A percentile compares a stretch with the other conserved stretches of the same genome.
These are phyloP conservation scores for Circaetus cinerascens DNA, from an alignment of 2,113 vertebrate genomes.

Conservation along the genomic window DNA sequence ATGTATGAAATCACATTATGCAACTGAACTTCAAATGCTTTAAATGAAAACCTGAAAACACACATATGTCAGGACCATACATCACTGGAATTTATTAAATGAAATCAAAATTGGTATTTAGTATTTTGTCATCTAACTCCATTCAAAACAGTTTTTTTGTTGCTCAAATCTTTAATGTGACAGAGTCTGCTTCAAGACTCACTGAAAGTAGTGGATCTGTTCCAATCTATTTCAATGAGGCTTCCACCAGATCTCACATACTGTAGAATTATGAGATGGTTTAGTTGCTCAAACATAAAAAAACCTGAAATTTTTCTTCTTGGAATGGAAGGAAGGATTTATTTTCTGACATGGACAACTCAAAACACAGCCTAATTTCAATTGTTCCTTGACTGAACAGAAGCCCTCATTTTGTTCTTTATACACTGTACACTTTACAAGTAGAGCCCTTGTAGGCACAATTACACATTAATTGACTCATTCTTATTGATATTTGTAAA, in stretches of 20 bases:
- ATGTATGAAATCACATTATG: not conserved
- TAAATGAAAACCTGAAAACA: not conserved
- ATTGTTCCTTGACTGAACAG: not conserved
- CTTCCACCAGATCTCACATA: not conserved
- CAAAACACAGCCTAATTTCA: not conserved
- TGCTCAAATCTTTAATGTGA: not conserved
- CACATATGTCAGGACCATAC: not conserved
- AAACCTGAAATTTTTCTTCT: not conserved
- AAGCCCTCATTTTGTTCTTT: not conserved
- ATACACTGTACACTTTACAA: not conserved
- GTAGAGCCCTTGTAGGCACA: not conserved
- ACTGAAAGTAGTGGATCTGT: not conserved
- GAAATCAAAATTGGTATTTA: not conserved
- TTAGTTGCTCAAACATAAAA: not conserved
- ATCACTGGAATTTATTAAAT: not conserved
- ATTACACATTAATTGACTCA: not conserved
- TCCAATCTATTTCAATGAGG: not conserved
- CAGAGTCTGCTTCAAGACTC: not conserved
- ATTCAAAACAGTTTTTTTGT: not conserved
- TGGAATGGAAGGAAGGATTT: not conserved
- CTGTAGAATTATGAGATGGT: not conserved
- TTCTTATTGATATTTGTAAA: not conserved
- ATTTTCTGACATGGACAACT: not conserved
- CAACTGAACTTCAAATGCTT: not conserved
- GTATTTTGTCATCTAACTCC: not conserved